Evolutionary conservation across 2,113 vertebrate genomes (phyloP).

Genomic region (Glareola pratincola): DNA sequence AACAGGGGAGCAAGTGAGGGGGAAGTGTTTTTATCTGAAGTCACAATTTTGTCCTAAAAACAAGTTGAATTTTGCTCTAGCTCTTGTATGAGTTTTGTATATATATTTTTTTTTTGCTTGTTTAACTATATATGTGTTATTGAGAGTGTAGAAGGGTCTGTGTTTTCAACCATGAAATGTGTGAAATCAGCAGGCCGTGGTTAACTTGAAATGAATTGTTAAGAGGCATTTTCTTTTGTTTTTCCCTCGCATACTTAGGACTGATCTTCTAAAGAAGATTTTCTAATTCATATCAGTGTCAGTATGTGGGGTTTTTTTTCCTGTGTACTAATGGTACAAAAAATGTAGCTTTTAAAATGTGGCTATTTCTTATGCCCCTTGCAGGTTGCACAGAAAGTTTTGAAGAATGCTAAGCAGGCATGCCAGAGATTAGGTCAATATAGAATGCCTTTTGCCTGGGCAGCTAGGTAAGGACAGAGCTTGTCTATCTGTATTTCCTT

Average conservation of each 20-base stretch:
- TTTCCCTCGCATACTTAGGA: background rate
- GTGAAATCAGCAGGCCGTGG: background rate
- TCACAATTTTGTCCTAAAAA: background rate
- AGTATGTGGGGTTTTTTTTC: background rate
- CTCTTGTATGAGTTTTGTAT: background rate
- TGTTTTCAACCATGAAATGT: background rate
- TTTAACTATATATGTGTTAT: background rate
- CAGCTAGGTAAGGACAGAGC: constrained; percentile 83
- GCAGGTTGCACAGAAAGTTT: constrained; percentile 94
- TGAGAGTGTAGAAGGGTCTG: background rate
- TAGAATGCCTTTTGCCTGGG: constrained; percentile 98
- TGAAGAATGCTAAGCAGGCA: constrained; percentile 95
- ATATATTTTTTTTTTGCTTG: background rate
- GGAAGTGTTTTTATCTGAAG: background rate
- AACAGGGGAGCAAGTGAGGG: background rate
- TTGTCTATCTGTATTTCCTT: background rate
- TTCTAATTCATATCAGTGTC: background rate
- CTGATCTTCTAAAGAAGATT: background rate
- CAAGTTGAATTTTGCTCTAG: background rate
- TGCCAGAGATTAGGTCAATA: constrained; percentile 93
- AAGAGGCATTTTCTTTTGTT: background rate
- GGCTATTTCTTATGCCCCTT: constrained; percentile 12
- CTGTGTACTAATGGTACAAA: background rate
- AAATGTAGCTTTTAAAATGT: background rate
- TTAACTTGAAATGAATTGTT: background rate